Evolutionary conservation across 2,888 invertebrate species (phyloP).

Genomic region (Bhutanitis thaidina): DNA sequence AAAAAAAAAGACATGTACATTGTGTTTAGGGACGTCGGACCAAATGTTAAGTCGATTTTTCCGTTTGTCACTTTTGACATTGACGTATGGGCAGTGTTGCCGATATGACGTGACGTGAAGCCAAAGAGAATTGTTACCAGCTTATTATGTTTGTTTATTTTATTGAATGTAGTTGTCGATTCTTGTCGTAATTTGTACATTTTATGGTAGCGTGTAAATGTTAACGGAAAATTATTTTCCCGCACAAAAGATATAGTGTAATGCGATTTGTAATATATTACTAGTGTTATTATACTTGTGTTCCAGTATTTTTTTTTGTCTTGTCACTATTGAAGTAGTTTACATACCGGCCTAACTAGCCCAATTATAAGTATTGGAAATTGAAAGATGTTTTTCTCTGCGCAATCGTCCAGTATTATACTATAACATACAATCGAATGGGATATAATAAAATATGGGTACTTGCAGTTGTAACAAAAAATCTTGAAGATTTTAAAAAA

Average conservation of each 20-base stretch:
- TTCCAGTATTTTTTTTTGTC: not conserved
- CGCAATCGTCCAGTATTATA: not conserved
- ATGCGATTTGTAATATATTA: conserved; percentile 26
- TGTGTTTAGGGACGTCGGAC: conserved; percentile 55
- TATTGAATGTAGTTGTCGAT: not conserved
- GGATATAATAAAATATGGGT: not conserved
- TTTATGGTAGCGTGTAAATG: conserved; percentile 21
- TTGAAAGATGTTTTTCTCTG: not conserved
- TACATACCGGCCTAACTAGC: conserved; percentile 25
- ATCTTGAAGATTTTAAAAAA: too few species aligned
- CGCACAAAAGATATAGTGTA: conserved; percentile 38
- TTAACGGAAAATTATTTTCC: conserved; percentile 23
- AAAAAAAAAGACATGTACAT: conserved; percentile 63
- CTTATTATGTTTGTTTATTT: conserved; percentile 24
- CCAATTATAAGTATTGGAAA: conserved; percentile 7
- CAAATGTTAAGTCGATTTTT: conserved; percentile 50
- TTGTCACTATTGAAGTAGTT: conserved; percentile 10
- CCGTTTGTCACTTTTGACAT: conserved; percentile 6
- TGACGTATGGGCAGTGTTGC: conserved; percentile 12
- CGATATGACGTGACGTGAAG: conserved; percentile 29
- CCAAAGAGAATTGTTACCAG: conserved; percentile 52
- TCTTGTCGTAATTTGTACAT: conserved; percentile 3
- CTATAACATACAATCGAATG: conserved; percentile 5
- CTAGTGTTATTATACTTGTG: conserved; percentile 18
- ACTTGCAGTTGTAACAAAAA: too few species aligned